A percentile compares a stretch with the other conserved stretches of the same genome.
These are phyloP conservation scores for Chionomys nivalis DNA, from an alignment of 2,113 vertebrate species.

Conservation along the genomic window DNA sequence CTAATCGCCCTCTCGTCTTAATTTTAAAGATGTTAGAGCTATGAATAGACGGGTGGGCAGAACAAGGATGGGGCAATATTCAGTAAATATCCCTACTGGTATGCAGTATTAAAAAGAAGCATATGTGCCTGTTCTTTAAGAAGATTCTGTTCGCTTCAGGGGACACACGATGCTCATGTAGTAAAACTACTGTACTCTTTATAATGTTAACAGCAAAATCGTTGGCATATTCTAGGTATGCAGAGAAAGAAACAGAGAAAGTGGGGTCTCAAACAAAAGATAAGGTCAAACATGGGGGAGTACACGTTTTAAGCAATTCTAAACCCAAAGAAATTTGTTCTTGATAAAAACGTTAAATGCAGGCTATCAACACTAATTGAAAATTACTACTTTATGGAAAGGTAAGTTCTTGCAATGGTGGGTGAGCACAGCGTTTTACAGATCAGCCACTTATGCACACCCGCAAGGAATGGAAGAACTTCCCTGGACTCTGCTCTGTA, in stretches of 20 bases:
- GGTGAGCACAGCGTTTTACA: not conserved
- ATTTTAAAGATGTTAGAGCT: conserved; percentile 34
- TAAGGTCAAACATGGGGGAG: not conserved
- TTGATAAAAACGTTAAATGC: conserved; percentile 41
- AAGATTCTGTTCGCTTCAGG: conserved; percentile 36
- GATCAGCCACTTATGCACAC: not conserved
- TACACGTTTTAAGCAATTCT: not conserved
- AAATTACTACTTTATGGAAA: conserved; percentile 57
- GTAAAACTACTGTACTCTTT: conserved; percentile 24
- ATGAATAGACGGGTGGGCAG: not conserved
- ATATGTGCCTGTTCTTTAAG: not conserved
- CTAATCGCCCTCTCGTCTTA: conserved; percentile 55
- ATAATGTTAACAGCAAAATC: conserved; percentile 52
- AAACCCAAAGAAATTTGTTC: not conserved
- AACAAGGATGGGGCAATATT: not conserved
- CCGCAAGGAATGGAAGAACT: not conserved
- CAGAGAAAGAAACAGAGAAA: conserved; percentile 48
- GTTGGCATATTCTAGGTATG: not conserved
- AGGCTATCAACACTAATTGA: conserved; percentile 6
- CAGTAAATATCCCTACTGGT: not conserved
- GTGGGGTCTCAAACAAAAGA: not conserved
- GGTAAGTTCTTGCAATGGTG: conserved; percentile 20
- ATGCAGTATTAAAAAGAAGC: not conserved
- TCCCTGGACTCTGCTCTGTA: not conserved
- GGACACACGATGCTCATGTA: not conserved